Conservation (phyloP, 1,140 invertebrate species). For the Marisa cornuarietis region DNA sequence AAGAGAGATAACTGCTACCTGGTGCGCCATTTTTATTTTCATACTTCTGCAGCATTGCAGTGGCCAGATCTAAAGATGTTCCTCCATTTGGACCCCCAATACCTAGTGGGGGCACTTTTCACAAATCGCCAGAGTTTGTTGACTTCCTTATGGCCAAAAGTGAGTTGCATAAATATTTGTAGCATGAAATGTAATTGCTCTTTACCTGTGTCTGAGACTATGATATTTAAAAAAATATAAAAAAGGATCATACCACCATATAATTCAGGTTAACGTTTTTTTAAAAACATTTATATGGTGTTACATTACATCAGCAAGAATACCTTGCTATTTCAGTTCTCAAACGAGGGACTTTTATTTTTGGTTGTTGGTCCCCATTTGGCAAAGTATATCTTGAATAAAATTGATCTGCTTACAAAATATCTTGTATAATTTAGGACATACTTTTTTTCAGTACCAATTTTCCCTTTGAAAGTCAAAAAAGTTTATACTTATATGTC, state of each 20-base stretch:
- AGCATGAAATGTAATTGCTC: too few species aligned
- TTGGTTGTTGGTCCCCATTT: neutral
- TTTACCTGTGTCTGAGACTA: neutral
- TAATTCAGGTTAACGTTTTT: neutral
- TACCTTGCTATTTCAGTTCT: too few species aligned
- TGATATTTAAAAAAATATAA: slow-evolving; percentile 5
- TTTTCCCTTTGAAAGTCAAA: neutral
- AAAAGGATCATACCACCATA: too few species aligned
- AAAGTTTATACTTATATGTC: neutral
- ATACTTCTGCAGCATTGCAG: slow-evolving; percentile 77
- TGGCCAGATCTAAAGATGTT: slow-evolving; percentile 94
- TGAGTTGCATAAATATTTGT: slow-evolving; percentile 53
- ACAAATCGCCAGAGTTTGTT: slow-evolving; percentile 88
- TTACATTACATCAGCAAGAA: neutral
- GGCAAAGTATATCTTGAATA: neutral
- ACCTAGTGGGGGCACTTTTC: slow-evolving; percentile 82
- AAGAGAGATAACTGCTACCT: too few species aligned
- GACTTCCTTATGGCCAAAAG: slow-evolving; percentile 93
- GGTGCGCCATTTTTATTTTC: neutral
- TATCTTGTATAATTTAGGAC: too few species aligned
- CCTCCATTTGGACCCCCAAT: slow-evolving; percentile 95
- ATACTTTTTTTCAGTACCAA: too few species aligned
- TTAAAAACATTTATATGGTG: neutral
- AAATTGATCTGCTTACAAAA: neutral
- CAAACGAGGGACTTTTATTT: too few species aligned